Percentiles rank a stretch among this genome's conserved stretches.
These are phyloP conservation scores for Drosophila melanica DNA, from an alignment of 1,140 invertebrate genomes.

Conservation along the genomic window DNA sequence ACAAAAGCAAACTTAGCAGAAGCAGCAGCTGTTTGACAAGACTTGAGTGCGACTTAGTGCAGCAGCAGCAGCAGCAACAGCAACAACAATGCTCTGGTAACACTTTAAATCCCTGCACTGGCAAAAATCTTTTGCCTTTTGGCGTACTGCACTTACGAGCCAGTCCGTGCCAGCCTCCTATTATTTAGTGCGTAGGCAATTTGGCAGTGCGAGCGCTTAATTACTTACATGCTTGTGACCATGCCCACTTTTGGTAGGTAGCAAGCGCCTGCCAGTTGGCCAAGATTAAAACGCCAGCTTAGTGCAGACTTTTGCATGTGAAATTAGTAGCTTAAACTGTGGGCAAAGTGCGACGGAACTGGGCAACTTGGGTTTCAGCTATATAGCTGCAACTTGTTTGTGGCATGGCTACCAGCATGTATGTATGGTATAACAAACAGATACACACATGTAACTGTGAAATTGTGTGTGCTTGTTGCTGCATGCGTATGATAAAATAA, in stretches of 20 bases:
- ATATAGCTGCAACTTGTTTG: conserved; percentile 65
- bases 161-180: conserved; percentile 26
- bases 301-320: conserved; percentile 80
- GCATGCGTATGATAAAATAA: conserved; percentile 83
- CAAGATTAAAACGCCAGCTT: conserved; percentile 80
- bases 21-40: conserved; percentile 45
- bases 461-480: conserved; percentile 60
- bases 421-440: conserved; percentile 2
- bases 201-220: conserved; percentile 70
- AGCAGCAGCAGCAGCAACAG: conserved; percentile 15
- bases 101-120: conserved; percentile 49
- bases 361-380: background rate
- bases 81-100: conserved; percentile 31
- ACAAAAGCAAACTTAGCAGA: conserved; percentile 46
- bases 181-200: conserved; percentile 79
- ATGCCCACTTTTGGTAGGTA: conserved; percentile 36
- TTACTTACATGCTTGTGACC: conserved; percentile 69
- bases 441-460: conserved; percentile 24
- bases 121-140: conserved; percentile 49
- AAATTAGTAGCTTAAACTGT: conserved; percentile 80
- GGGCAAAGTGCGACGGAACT: conserved; percentile 4
- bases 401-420: conserved; percentile 57
- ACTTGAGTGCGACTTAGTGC: conserved; percentile 45
- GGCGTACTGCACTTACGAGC: conserved; percentile 24
- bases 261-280: conserved; percentile 52